These are phyloP conservation scores for Lithobates pipiens DNA, from an alignment of 2,797 vertebrate species.

Conservation along the genomic window DNA sequence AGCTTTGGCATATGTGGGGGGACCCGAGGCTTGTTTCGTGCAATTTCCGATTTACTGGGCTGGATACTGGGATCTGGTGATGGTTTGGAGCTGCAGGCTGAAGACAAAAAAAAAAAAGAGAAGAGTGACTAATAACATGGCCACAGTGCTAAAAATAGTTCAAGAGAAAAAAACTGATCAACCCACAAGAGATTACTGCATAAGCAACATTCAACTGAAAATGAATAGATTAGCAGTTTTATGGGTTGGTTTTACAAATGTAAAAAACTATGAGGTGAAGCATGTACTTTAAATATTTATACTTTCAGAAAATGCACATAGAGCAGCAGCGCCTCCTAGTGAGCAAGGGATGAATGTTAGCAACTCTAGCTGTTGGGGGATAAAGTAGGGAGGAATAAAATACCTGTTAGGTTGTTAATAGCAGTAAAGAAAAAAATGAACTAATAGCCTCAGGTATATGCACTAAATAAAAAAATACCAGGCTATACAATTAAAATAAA, in stretches of 20 bases:
- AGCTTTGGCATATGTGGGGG: slow-evolving; percentile 96
- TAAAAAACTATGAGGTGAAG: no score
- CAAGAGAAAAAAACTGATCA: not conserved
- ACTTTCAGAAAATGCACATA: not conserved
- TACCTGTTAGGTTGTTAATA: no score
- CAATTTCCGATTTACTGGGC: slow-evolving; percentile 82
- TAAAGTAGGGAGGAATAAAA: no score
- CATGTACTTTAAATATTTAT: no score
- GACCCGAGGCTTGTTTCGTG: slow-evolving; percentile 85
- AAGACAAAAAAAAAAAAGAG: slow-evolving; percentile 54
- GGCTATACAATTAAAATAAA: no score
- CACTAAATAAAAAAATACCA: no score
- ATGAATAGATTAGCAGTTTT: not conserved
- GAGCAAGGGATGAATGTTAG: not conserved
- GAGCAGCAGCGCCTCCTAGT: slow-evolving; percentile 13
- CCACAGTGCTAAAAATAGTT: not conserved
- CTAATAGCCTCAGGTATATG: no score
- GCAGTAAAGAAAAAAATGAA: no score
- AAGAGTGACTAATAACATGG: slow-evolving; percentile 20
- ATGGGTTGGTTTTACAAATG: not conserved
- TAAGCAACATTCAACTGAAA: not conserved
- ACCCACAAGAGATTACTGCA: not conserved
- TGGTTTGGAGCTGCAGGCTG: slow-evolving; percentile 75
- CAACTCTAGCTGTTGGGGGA: no score
- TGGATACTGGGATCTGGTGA: slow-evolving; percentile 74